A percentile compares a stretch with the other conserved stretches of the same genome.
Evolutionary conservation across 2,797 vertebrate species (phyloP).

Genomic region (Cyclopterus lumpus): DNA sequence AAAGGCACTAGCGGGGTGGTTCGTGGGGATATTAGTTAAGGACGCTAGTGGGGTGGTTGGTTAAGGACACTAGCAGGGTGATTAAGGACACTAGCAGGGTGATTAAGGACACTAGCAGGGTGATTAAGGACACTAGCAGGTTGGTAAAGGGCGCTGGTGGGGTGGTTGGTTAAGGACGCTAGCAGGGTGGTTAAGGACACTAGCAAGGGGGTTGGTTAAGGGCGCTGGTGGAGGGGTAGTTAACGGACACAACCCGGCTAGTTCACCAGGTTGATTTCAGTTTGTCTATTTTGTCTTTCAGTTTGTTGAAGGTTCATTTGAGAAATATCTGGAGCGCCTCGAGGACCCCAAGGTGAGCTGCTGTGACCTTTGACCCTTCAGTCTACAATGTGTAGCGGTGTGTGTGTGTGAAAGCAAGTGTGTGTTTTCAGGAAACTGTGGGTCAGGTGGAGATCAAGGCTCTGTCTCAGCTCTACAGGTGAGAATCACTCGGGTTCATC

Average conservation of each 20-base stretch:
- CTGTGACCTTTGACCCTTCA: constrained; percentile 15
- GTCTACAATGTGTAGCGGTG: background rate
- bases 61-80: too few relatives aligned
- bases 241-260: background rate
- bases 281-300: constrained; percentile 62
- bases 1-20: too few relatives aligned
- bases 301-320: constrained; percentile 96
- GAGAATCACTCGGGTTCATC: constrained; percentile 49
- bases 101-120: too few relatives aligned
- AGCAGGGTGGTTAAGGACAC: too few relatives aligned
- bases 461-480: constrained; percentile 93
- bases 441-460: constrained; percentile 95
- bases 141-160: too few relatives aligned
- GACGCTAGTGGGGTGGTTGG: too few relatives aligned
- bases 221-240: too few relatives aligned
- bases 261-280: background rate
- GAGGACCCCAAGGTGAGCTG: constrained; percentile 91
- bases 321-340: constrained; percentile 94
- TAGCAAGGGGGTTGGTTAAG: too few relatives aligned
- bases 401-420: background rate
- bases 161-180: too few relatives aligned
- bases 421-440: constrained; percentile 88
- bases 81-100: too few relatives aligned
- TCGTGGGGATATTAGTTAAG: too few relatives aligned
- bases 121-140: too few relatives aligned